Base-by-base conservation (phyloP, 2,113 vertebrate species). In the Apteryx mantelli region DNA sequence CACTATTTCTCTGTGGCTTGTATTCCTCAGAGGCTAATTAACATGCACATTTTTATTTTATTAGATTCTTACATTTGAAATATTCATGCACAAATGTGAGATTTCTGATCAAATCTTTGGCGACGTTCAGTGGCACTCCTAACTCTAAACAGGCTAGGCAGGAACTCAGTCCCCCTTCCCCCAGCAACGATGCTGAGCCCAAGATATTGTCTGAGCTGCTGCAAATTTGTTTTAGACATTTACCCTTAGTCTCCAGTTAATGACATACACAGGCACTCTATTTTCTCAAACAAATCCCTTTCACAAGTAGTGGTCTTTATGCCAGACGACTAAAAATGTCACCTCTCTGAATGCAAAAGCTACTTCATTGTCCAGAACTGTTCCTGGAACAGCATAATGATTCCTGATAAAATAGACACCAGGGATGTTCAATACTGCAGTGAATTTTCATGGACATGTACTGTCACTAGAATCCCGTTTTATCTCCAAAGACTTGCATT, bases 371-470 rank as follows among this genome's bases (percentile, higher is more conserved):
- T 90, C 74, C 77, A 64, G 83, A 86, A 83, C 85, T 77, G 44
- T 76, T 91, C 86, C 55, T 94, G 91, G 52, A 93, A 94, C 91
- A 95, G 89, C 63, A 91, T 87, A 93, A 88, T 9, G 26, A 93
- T 77, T 74, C 65, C 78, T 93, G 78, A 91, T 82, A 89, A 88
- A 96, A 83, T n/a, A 83, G 95, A 64, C 77, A 96, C 90, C 71
- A 75, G 89, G 82, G 93, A 93, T 50, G 52, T n/a, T 61, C 86
- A 83, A 50, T 69, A 63, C 64, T 30, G 50, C 84, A 89, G 73
- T 88, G 86, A 94, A 93, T 94, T 95, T 93, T 91, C 88, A 89
- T 18, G 64, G 89, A 48, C 77, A 50, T 48, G 79, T 38, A 44
- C 82, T 88, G 74, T 77, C 65, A 75, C 92, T 79, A 70, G 61